A percentile compares a stretch with the other conserved stretches of the same genome.
These are phyloP conservation scores for Timandra comae DNA, from an alignment of 2,888 invertebrate species.

Conservation along the genomic window DNA sequence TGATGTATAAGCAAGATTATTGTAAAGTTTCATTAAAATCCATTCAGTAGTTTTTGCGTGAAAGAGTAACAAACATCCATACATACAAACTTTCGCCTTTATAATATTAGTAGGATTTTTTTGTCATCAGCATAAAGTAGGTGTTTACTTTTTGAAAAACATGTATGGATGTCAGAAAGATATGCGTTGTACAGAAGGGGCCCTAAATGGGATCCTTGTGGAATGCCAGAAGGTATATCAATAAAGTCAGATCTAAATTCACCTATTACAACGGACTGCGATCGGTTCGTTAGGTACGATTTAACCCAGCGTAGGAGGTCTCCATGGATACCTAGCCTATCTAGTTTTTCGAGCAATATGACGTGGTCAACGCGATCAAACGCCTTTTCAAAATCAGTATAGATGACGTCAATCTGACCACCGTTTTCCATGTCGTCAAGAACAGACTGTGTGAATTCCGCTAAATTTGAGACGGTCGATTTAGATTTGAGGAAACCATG, in stretches of 20 bases:
- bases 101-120: no score
- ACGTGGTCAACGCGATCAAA: slow-evolving; percentile 16
- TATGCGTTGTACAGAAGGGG: slow-evolving; percentile 19
- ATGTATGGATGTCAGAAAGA: slow-evolving; percentile 3
- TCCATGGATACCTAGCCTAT: slow-evolving; percentile 8
- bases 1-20: no score
- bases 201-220: slow-evolving; percentile 21
- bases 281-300: slow-evolving; percentile 13
- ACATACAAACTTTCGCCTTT: no score
- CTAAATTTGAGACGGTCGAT: no score
- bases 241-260: slow-evolving; percentile 11
- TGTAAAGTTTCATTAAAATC: no score
- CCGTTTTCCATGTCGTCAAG: slow-evolving; percentile 8
- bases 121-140: slow-evolving; percentile 8
- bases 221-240: slow-evolving; percentile 16
- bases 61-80: no score
- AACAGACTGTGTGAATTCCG: slow-evolving; percentile 2
- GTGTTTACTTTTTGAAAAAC: no score
- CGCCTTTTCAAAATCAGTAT: slow-evolving; percentile 17
- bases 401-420: slow-evolving; percentile 12
- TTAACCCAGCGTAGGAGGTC: slow-evolving; percentile 11
- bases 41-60: no score
- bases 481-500: slow-evolving; percentile 14
- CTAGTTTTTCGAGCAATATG: slow-evolving; percentile 10
- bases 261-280: slow-evolving; percentile 11